Conservation (phyloP, 37 sponge, comb jelly and placozoan species). For the Halichondria panicea region DNA sequence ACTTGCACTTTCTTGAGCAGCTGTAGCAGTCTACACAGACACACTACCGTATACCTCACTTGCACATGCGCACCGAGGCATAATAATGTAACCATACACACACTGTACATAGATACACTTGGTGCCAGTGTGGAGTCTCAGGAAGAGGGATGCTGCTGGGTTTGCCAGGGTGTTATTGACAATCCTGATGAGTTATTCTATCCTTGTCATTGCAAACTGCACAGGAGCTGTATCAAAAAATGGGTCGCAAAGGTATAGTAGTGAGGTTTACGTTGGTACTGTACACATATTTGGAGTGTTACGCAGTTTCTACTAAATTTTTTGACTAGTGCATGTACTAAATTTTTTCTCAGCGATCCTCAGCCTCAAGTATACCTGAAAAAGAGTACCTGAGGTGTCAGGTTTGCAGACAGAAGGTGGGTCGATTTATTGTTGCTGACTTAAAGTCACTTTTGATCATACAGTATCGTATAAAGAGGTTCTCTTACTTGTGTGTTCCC, state of each 20-base stretch:
- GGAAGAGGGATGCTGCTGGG: slow-evolving; percentile 55
- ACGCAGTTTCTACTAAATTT: neutral
- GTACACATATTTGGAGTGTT: neutral
- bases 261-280: neutral
- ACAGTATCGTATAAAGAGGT: slow-evolving; percentile 9
- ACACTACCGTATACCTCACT: too few relatives aligned
- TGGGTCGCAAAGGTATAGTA: slow-evolving; percentile 44
- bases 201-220: slow-evolving; percentile 50
- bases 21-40: too few relatives aligned
- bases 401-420: slow-evolving; percentile 54
- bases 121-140: neutral
- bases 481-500: neutral
- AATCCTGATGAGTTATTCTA: slow-evolving; percentile 26
- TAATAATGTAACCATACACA: neutral
- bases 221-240: slow-evolving; percentile 44
- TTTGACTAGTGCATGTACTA: too few relatives aligned
- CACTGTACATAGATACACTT: neutral
- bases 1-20: too few relatives aligned
- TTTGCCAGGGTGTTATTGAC: slow-evolving; percentile 31
- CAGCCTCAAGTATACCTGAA: slow-evolving; percentile 21
- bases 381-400: slow-evolving; percentile 54
- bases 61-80: too few relatives aligned
- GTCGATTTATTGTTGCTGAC: neutral
- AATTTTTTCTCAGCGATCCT: slow-evolving; percentile 17
- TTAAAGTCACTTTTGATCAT: neutral